These are phyloP conservation scores for Cyclargus thomasi DNA, from an alignment of 1,140 invertebrate genomes.

Conservation along the genomic window DNA sequence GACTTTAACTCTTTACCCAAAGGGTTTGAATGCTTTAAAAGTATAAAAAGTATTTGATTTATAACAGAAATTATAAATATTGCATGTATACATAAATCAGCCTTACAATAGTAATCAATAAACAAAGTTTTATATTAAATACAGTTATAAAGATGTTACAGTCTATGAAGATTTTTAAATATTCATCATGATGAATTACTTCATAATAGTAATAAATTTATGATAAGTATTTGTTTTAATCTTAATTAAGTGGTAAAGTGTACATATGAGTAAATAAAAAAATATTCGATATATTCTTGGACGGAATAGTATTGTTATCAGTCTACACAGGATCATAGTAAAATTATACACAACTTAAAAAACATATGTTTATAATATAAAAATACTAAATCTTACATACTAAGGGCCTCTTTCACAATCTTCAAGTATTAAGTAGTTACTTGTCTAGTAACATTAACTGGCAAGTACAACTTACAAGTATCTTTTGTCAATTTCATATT, in stretches of 20 bases:
- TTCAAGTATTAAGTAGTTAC: too few relatives aligned
- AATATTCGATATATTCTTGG: background rate
- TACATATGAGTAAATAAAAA: too few relatives aligned
- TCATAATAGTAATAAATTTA: too few relatives aligned
- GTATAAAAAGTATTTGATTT: slow-evolving; percentile 15
- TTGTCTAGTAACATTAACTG: too few relatives aligned
- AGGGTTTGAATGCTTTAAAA: slow-evolving; percentile 55
- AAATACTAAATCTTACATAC: background rate
- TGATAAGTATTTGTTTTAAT: too few relatives aligned
- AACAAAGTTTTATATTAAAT: background rate
- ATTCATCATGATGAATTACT: too few relatives aligned
- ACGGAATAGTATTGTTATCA: background rate
- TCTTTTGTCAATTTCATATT: too few relatives aligned
- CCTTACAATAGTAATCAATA: background rate
- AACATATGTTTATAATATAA: background rate
- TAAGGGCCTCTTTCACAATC: background rate
- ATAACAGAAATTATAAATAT: background rate
- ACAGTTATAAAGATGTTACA: background rate
- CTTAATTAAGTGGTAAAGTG: too few relatives aligned
- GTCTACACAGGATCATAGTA: too few relatives aligned
- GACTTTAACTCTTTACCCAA: slow-evolving; percentile 46
- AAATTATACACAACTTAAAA: background rate
- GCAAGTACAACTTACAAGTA: too few relatives aligned
- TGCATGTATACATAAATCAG: background rate
- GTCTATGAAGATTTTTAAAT: too few relatives aligned